Conservation (phyloP, 2,888 invertebrate genomes). For the Drosophila paracracens region DNA sequence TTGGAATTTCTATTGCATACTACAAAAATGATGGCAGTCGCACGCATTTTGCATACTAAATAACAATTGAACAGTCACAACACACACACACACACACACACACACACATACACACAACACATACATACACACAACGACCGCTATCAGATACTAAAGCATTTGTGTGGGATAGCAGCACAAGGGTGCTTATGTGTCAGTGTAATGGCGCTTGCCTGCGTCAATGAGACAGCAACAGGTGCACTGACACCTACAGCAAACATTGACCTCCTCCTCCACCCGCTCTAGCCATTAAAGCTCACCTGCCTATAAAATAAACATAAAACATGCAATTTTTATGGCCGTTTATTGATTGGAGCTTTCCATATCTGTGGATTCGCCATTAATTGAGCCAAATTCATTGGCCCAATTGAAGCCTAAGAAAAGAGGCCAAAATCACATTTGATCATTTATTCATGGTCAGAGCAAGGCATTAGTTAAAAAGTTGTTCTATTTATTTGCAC, state of each 20-base stretch:
- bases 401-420: slow-evolving; percentile 7
- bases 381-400: slow-evolving; percentile 13
- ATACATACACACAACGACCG: not conserved
- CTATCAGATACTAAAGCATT: slow-evolving; percentile 34
- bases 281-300: not conserved
- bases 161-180: slow-evolving; percentile 30
- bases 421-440: not conserved
- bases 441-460: not conserved
- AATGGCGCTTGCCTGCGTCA: slow-evolving; percentile 52
- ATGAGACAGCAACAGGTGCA: slow-evolving; percentile 69
- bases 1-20: slow-evolving; percentile 59
- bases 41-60: slow-evolving; percentile 66
- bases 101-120: not conserved
- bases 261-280: not conserved
- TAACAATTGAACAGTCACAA: slow-evolving; percentile 16
- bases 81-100: slow-evolving; percentile 6
- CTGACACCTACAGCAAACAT: slow-evolving; percentile 32
- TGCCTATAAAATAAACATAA: slow-evolving; percentile 5
- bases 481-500: slow-evolving; percentile 1
- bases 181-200: slow-evolving; percentile 31
- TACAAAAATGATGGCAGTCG: slow-evolving; percentile 56
- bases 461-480: not conserved
- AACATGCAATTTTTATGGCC: slow-evolving; percentile 1
- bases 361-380: slow-evolving; percentile 12
- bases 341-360: slow-evolving; percentile 36